Evolutionary conservation across 2,888 invertebrate genomes (phyloP).

Genomic region (Dryocosmus kuriphilus): DNA sequence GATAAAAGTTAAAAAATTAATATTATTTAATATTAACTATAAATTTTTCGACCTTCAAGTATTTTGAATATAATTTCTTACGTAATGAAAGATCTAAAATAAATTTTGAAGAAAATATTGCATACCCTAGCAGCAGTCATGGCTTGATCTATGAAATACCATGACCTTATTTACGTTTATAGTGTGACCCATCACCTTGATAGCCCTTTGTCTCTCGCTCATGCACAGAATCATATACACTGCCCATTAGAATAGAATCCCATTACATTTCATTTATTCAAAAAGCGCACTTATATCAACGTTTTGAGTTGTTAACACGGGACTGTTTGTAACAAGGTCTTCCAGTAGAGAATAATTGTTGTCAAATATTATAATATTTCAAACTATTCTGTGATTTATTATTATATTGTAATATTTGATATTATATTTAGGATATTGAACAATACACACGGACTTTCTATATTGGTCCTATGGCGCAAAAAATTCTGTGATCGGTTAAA

Average conservation of each 20-base stretch:
- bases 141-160: slow-evolving; percentile 1
- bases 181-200: slow-evolving; percentile 42
- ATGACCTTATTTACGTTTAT: slow-evolving; percentile 4
- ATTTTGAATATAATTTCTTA: too few species aligned
- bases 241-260: neutral
- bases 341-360: neutral
- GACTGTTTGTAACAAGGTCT: neutral
- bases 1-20: too few species aligned
- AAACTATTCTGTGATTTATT: neutral
- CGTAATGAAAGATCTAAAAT: too few species aligned
- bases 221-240: slow-evolving; percentile 43
- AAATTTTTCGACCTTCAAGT: too few species aligned
- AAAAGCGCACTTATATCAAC: neutral
- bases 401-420: neutral
- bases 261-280: neutral
- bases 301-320: neutral
- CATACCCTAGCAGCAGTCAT: neutral
- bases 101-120: neutral
- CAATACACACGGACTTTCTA: too few species aligned
- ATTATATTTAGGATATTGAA: too few species aligned
- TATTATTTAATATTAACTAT: too few species aligned
- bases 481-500: too few species aligned
- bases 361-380: neutral
- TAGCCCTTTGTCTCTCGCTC: slow-evolving; percentile 46
- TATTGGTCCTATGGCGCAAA: too few species aligned